Evolutionary conservation across 2,797 vertebrate species (phyloP), one percentile per base, ranked within the genome.

Genomic region (Poecilia velifera): DNA sequence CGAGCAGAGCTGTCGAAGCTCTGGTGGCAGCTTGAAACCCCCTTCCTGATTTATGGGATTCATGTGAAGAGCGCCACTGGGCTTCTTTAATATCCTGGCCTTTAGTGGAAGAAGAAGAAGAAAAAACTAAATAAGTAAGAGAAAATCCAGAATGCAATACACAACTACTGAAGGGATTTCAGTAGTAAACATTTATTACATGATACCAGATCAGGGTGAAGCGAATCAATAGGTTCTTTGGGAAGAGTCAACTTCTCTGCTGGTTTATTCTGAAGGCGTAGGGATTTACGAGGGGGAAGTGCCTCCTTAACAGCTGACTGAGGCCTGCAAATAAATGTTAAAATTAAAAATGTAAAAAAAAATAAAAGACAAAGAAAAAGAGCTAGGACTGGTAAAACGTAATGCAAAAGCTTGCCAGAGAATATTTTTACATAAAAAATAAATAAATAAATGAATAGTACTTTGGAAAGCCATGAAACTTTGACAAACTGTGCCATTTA

Each of bases 11-110:
- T 93, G 20, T 72, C 97, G 13, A 39, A 98, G 89, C 1, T 84
- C 83, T 80, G 95, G 86, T 1, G 95, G 87, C 28, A 92, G 47
- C 43, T 86, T 84, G 71, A 51, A 82, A 77, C 72, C 79, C 25
- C 93, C 93, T 9, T 83, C 81, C 90, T 89, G 70, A 84, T 94
- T 95, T 77, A 95, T 45, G 71, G 95, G 88, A 36, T 93, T 73
- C 96, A 98, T 96, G 14, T 91, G 87, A 80, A 97, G 85, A 77
- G 97, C 96, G 0, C 97, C 97, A 0, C 86, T 66, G 6, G 95
- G 90, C 79, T 93, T 95, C 78, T 88, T 88, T 1, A 0, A 0
- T 28, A 0, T 2, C 1, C 1, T 1, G 34, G 34, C 10, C 86
- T 90, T 83, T 2, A 28, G 86, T 76, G 3, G 10, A 57, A 57